Evolutionary conservation across 2,888 invertebrate species (phyloP).

Genomic region (Thecocarcelia acutangulata): DNA sequence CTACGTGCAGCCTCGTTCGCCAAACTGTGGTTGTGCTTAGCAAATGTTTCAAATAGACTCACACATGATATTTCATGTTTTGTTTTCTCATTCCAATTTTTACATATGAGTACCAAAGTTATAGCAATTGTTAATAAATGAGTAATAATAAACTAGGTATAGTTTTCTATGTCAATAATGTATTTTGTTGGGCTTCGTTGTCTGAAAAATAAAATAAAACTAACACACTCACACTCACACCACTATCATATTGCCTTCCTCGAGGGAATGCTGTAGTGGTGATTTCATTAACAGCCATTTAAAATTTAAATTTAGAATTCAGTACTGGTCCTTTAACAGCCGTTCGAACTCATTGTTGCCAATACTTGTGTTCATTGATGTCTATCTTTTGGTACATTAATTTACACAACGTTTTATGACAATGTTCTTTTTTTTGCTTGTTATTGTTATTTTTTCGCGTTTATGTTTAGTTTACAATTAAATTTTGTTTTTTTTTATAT

Average conservation of each 20-base stretch:
- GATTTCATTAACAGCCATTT: background rate
- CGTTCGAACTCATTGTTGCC: slow-evolving; percentile 5
- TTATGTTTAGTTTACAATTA: slow-evolving; percentile 39
- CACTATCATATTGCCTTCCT: background rate
- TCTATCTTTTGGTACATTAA: slow-evolving; percentile 38
- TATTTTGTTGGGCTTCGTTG: slow-evolving; percentile 12
- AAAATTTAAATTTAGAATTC: background rate
- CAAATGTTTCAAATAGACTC: slow-evolving; percentile 4
- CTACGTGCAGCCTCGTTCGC: background rate
- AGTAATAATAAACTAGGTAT: slow-evolving; percentile 48
- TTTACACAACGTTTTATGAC: slow-evolving; percentile 41
- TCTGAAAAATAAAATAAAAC: background rate
- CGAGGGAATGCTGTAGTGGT: no score
- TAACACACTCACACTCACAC: no score
- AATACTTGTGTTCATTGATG: slow-evolving; percentile 25
- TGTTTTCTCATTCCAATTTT: no score
- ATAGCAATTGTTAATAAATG: slow-evolving; percentile 54
- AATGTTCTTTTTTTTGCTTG: slow-evolving; percentile 16
- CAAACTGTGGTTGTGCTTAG: background rate
- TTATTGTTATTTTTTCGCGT: background rate
- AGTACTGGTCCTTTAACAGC: background rate
- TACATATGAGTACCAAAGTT: slow-evolving; percentile 1
- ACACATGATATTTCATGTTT: no score
- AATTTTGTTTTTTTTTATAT: slow-evolving; percentile 30
- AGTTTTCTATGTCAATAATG: slow-evolving; percentile 13